phyloP scores from a whole-genome alignment of 2,797 vertebrate genomes.

The Notoglanidium macrostoma region DNA sequence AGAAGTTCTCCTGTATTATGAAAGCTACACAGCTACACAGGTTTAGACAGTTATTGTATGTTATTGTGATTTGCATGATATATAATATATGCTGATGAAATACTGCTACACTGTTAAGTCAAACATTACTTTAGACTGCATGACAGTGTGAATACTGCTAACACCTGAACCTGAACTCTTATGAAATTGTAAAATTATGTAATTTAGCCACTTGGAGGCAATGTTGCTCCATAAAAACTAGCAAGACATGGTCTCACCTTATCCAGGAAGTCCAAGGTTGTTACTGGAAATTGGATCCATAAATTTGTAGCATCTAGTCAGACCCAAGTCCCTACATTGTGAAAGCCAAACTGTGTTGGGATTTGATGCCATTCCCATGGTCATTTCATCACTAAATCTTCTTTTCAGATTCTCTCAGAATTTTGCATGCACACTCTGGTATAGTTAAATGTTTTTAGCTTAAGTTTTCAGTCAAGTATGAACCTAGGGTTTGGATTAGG shows the following conservation, averaged over 20 bases:
- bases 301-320: background rate
- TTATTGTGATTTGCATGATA: background rate
- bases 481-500: too few species aligned
- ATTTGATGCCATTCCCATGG: background rate
- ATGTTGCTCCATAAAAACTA: background rate
- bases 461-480: background rate
- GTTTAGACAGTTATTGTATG: background rate
- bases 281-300: background rate
- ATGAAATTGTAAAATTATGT: background rate
- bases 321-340: background rate
- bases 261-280: background rate
- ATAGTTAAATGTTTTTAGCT: background rate
- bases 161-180: background rate
- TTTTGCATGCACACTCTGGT: background rate
- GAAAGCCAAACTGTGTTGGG: background rate
- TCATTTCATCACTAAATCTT: background rate
- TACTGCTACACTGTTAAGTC: background rate
- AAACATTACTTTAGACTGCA: background rate
- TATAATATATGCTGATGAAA: background rate
- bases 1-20: background rate
- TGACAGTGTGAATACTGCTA: background rate
- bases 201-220: constrained; percentile 40
- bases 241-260: background rate
- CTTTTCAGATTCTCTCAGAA: background rate
- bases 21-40: background rate